Evolutionary conservation across 2,888 invertebrate species (phyloP).

Genomic region (Ophonus ardosiacus): DNA sequence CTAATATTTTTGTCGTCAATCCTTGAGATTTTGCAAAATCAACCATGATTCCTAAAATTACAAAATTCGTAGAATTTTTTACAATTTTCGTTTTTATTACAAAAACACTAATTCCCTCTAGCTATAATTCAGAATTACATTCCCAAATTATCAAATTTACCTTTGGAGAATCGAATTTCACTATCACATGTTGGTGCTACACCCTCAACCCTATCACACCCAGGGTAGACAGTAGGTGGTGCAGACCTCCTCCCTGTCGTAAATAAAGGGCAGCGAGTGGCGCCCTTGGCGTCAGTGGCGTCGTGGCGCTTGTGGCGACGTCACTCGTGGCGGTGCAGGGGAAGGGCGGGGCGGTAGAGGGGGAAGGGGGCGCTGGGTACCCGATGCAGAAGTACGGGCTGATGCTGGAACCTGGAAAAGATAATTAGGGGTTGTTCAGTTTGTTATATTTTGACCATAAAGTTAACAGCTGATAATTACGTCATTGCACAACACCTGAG

Average conservation of each 20-base stretch:
- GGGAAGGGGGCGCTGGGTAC: constrained; percentile 70
- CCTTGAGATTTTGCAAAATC: too few species aligned
- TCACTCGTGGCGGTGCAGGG: constrained; percentile 75
- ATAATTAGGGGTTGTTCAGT: background rate
- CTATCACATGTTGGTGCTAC: constrained; percentile 4
- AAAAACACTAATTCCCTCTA: background rate
- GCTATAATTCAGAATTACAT: background rate
- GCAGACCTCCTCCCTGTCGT: constrained; percentile 72
- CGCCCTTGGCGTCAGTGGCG: constrained; percentile 74
- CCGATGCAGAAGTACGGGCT: constrained; percentile 69
- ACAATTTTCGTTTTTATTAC: background rate
- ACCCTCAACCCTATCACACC: constrained; percentile 64
- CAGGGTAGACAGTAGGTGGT: constrained; percentile 74
- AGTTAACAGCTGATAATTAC: too few species aligned
- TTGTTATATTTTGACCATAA: too few species aligned
- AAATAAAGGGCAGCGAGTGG: constrained; percentile 73
- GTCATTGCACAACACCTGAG: too few species aligned
- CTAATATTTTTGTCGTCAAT: too few species aligned
- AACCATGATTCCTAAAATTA: too few species aligned
- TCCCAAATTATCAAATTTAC: background rate
- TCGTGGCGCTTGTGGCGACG: constrained; percentile 75
- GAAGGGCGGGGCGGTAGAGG: constrained; percentile 74
- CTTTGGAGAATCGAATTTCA: constrained; percentile 2
- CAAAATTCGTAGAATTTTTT: too few species aligned
- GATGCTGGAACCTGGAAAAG: constrained; percentile 66